Evolutionary conservation across 2,113 vertebrate genomes (phyloP), one percentile per base, ranked within the genome.

Genomic region (Smithornis capensis): DNA sequence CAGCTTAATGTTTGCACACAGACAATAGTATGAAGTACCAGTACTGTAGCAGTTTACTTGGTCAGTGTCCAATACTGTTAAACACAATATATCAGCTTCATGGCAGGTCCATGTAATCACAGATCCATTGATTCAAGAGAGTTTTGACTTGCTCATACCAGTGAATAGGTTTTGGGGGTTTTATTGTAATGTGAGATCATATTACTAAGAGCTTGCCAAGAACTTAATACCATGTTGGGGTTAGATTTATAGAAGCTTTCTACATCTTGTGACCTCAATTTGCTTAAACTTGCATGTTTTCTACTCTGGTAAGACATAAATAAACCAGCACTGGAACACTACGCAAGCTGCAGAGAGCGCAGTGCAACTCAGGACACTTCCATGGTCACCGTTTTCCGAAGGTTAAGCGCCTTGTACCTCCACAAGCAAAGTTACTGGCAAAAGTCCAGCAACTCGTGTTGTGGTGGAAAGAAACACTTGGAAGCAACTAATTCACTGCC

Each of bases 391-490:
- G 40, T 44, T 49, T 77, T 71, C 18, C 0, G 1, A 59, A 94
- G 90, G 67, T 35, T 65, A 65, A 75, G 53, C 4, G 5, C 53
- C 67, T 56, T 56, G 73, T 93, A 35, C 53, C 42, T 88, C 56
- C 28, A 8, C 56, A 81, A 82, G 85, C 81, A 70, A 74, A 81
- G 68, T 38, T 28, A 19, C 35, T 94, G 96, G 86, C 94, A 31
- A 17, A 84, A 33, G 23, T 82, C 82, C 95, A 94, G 64, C 50
- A 47, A 28, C 52, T 91, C 9, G 64, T 95, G 77, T 88, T 75
- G 87, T 9, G 52, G 50, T 93, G 83, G 82, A 91, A 96, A 95
- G 87, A 94, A 94, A 71, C 53, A 71, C 90, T 97, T 94, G 90
- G 95, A 88, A 93, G 87, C 83, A 97, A 88, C 91, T 40, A 63